Conservation (phyloP, 2,888 invertebrate species). For the Sericinus montela region DNA sequence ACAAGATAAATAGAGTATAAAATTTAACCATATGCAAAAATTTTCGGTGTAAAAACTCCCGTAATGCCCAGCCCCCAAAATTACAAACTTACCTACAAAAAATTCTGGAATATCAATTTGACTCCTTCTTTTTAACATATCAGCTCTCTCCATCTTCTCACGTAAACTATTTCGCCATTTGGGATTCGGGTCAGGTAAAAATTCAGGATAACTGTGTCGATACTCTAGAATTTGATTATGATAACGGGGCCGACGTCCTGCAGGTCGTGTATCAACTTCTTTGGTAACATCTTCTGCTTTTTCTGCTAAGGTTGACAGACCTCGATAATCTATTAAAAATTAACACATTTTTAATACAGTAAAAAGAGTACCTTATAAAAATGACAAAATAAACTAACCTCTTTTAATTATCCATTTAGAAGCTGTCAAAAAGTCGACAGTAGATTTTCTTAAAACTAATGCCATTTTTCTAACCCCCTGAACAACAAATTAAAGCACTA, state of each 20-base stretch:
- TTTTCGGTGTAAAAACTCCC: too few relatives aligned
- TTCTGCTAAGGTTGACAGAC: conserved; percentile 52
- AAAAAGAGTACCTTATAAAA: conserved; percentile 1
- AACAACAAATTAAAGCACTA: not conserved
- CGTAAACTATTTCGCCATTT: conserved; percentile 87
- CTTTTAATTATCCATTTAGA: conserved; percentile 59
- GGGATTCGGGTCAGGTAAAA: conserved; percentile 91
- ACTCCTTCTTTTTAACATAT: conserved; percentile 92
- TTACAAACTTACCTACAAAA: conserved; percentile 95
- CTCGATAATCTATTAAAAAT: conserved; percentile 44
- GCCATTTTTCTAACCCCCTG: conserved; percentile 40
- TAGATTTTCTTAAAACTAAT: conserved; percentile 45
- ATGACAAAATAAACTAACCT: conserved; percentile 44
- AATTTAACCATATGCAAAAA: too few relatives aligned
- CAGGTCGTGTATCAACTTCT: conserved; percentile 28
- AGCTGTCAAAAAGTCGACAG: conserved; percentile 38
- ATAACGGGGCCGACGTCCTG: conserved; percentile 32
- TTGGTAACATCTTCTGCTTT: conserved; percentile 27
- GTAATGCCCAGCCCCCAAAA: too few relatives aligned
- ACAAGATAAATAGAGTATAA: too few relatives aligned
- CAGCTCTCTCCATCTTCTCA: conserved; percentile 93
- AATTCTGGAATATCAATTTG: conserved; percentile 97
- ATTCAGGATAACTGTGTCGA: conserved; percentile 92
- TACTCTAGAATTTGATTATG: conserved; percentile 71
- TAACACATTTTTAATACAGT: not conserved